Evolutionary conservation across 2,888 invertebrate genomes (phyloP).

Genomic region (Hydraecia micacea): DNA sequence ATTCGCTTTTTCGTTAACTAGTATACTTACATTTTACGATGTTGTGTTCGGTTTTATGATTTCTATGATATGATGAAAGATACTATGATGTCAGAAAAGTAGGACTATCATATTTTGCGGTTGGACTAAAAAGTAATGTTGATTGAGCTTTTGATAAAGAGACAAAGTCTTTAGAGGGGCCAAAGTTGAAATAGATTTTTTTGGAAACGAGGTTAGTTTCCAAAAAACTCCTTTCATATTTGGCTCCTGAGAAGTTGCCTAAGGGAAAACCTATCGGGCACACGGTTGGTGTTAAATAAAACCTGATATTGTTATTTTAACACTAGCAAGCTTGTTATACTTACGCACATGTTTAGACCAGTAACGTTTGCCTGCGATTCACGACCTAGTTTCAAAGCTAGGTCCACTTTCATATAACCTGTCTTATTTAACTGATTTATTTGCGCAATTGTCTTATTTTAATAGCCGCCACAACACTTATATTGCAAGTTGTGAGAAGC

Average conservation of each 20-base stretch:
- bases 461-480: neutral
- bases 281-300: neutral
- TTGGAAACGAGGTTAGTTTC: too few relatives aligned
- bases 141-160: neutral
- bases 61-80: constrained; percentile 5
- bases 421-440: constrained; percentile 41
- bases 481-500: neutral
- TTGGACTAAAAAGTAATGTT: neutral
- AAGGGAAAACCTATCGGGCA: neutral
- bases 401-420: constrained; percentile 62
- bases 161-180: neutral
- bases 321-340: neutral
- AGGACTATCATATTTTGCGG: neutral
- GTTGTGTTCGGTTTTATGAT: constrained; percentile 5
- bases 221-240: too few relatives aligned
- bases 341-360: constrained; percentile 19
- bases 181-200: too few relatives aligned
- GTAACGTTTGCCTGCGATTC: constrained; percentile 73
- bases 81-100: constrained; percentile 30
- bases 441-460: constrained; percentile 34
- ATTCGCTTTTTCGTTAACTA: constrained; percentile 21
- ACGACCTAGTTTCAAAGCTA: constrained; percentile 73
- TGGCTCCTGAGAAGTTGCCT: neutral
- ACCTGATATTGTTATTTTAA: constrained; percentile 15
- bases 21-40: constrained; percentile 27